A percentile compares a stretch with the other conserved stretches of the same genome.
Evolutionary conservation across 2,113 vertebrate genomes (phyloP).

Genomic region (Ifrita kowaldi): DNA sequence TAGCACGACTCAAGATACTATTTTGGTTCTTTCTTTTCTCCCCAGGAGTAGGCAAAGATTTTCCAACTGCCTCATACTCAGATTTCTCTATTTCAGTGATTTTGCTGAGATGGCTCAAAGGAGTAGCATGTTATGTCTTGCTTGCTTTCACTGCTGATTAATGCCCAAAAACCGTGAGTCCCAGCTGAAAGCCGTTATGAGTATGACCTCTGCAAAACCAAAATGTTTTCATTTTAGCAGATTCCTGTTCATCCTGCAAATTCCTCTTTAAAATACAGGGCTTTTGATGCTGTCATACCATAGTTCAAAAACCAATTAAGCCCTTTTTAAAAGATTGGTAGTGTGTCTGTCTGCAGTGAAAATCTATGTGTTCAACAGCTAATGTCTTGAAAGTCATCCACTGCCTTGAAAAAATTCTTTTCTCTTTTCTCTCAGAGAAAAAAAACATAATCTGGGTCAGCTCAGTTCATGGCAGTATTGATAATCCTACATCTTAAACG

Average conservation of each 20-base stretch:
- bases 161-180: background rate
- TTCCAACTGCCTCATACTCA: background rate
- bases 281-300: background rate
- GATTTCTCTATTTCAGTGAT: background rate
- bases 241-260: background rate
- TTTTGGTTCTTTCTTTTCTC: background rate
- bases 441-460: background rate
- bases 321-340: background rate
- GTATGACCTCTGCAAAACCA: background rate
- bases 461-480: background rate
- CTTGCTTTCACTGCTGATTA: background rate
- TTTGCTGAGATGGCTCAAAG: background rate
- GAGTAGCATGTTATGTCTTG: background rate
- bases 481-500: background rate
- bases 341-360: background rate
- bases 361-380: background rate
- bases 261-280: background rate
- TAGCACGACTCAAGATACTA: background rate
- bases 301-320: background rate
- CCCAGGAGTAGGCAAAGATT: background rate
- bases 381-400: background rate
- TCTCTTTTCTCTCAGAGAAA: background rate
- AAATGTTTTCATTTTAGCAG: background rate
- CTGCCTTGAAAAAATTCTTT: background rate
- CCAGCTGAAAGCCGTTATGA: background rate